Conservation (phyloP, 2,797 vertebrate genomes). For the Crenuchus spilurus region DNA sequence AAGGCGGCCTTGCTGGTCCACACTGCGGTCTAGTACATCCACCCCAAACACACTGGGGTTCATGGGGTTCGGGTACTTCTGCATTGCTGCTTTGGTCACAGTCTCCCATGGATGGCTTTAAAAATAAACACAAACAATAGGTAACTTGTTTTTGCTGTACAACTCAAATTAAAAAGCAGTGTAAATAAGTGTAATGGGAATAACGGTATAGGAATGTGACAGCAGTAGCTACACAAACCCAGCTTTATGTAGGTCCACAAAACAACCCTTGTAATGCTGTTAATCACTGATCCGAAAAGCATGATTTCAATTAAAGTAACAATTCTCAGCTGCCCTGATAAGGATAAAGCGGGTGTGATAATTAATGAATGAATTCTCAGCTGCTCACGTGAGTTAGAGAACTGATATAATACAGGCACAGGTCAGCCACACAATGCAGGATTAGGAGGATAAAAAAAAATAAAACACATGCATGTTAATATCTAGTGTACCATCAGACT, state of each 20-base stretch:
- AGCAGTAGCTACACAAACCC: background rate
- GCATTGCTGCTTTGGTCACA: slow-evolving; percentile 95
- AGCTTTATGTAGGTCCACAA: too few relatives aligned
- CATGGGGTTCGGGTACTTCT: slow-evolving; percentile 99
- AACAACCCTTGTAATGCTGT: too few relatives aligned
- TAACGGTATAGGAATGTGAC: background rate
- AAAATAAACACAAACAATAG: background rate
- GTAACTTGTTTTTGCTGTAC: too few relatives aligned
- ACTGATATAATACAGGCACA: too few relatives aligned
- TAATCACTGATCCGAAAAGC: background rate
- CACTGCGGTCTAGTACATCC: slow-evolving; percentile 86
- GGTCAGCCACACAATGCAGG: too few relatives aligned
- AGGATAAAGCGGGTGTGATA: too few relatives aligned
- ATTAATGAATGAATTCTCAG: too few relatives aligned
- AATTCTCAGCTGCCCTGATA: background rate
- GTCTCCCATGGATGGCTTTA: slow-evolving; percentile 96
- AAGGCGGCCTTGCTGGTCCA: slow-evolving; percentile 87
- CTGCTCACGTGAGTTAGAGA: too few relatives aligned
- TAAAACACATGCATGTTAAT: too few relatives aligned
- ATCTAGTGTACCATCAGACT: too few relatives aligned
- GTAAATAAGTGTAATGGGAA: background rate
- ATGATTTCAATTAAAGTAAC: background rate
- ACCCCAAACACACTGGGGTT: slow-evolving; percentile 95
- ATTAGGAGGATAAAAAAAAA: too few relatives aligned
- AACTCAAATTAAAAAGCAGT: background rate